phyloP scores from a whole-genome alignment of 2,797 vertebrate species.

The Pipistrellus pipistrellus region DNA sequence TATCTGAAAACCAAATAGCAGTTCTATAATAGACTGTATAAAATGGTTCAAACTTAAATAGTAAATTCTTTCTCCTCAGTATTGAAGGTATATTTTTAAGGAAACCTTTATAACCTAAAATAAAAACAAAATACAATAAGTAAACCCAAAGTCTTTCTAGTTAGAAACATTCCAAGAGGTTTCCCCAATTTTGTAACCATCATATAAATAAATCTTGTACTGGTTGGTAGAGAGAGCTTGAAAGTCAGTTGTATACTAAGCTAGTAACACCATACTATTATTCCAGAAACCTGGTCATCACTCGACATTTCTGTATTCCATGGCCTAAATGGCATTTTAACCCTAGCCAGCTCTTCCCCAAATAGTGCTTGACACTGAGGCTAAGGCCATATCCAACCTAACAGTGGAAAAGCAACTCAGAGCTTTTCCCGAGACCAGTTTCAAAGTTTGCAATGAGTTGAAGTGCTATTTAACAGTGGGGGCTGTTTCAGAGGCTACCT shows the following conservation, averaged over 20 bases:
- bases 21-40: constrained; percentile 2
- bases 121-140: constrained; percentile 27
- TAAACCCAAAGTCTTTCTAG: neutral
- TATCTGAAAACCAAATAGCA: constrained; percentile 41
- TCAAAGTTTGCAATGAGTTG: neutral
- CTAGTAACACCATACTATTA: neutral
- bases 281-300: neutral
- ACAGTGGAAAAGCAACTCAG: neutral
- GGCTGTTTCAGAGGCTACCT: neutral
- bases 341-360: neutral
- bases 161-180: neutral
- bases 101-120: constrained; percentile 30
- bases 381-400: neutral
- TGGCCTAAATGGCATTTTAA: constrained; percentile 1
- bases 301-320: neutral
- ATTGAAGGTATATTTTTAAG: constrained; percentile 9
- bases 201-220: constrained; percentile 5
- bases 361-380: neutral
- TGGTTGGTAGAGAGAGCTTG: neutral
- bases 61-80: constrained; percentile 32
- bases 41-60: constrained; percentile 33
- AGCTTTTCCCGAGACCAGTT: neutral
- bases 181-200: neutral
- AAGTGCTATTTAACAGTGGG: neutral
- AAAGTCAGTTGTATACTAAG: neutral